A percentile compares a stretch with the other conserved stretches of the same genome.
These are phyloP conservation scores for Sicus ferrugineus DNA, from an alignment of 2,888 invertebrate genomes.

Conservation along the genomic window DNA sequence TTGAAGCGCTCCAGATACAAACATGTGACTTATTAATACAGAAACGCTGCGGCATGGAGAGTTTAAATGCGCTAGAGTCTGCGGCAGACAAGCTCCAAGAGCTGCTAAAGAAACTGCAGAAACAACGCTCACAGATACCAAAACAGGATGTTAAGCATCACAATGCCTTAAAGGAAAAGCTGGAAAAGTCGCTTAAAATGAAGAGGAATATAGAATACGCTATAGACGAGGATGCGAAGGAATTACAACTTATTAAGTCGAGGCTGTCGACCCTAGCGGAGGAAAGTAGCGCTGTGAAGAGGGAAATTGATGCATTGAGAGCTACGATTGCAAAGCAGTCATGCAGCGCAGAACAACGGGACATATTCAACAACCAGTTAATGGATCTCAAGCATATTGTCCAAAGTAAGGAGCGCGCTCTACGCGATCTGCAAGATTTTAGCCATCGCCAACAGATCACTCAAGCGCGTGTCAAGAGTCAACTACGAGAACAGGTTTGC, in stretches of 20 bases:
- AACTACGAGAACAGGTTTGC: conserved; percentile 49
- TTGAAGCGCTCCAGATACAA: conserved; percentile 45
- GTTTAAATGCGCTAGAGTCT: conserved; percentile 45
- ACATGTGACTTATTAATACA: conserved; percentile 50
- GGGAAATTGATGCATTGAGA: conserved; percentile 41
- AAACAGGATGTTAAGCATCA: conserved; percentile 45
- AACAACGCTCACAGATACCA: conserved; percentile 40
- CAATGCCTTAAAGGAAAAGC: conserved; percentile 44
- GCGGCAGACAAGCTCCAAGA: conserved; percentile 34
- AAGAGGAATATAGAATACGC: conserved; percentile 29
- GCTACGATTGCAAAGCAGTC: conserved; percentile 44
- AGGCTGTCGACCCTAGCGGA: conserved; percentile 23
- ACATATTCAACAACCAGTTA: conserved; percentile 47
- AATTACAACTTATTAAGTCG: conserved; percentile 21
- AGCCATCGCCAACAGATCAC: conserved; percentile 52
- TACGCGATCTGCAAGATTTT: conserved; percentile 49
- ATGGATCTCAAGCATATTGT: conserved; percentile 47
- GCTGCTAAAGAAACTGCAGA: conserved; percentile 40
- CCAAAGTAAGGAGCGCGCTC: conserved; percentile 47
- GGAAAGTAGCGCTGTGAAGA: conserved; percentile 38
- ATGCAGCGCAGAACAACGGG: conserved; percentile 46
- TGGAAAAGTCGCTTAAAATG: conserved; percentile 36
- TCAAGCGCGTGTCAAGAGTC: conserved; percentile 51
- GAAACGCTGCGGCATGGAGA: conserved; percentile 45
- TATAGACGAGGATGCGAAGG: conserved; percentile 24